Evolutionary conservation across 2,888 invertebrate species (phyloP).

Genomic region (Malachius bipustulatus): DNA sequence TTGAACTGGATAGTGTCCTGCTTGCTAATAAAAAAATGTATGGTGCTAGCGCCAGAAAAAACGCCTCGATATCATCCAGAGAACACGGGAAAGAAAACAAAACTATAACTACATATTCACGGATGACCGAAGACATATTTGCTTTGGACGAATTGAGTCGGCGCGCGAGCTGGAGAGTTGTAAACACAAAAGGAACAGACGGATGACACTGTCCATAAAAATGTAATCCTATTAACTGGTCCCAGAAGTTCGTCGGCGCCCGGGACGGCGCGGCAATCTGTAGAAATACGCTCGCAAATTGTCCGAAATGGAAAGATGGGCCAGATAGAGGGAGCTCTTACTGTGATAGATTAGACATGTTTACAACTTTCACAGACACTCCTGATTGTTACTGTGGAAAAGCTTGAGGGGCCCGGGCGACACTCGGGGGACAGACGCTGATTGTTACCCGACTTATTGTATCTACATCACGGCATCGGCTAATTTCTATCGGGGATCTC

Average conservation of each 20-base stretch:
- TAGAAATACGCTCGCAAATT: constrained; percentile 19
- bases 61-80: too few relatives aligned
- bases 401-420: too few relatives aligned
- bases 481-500: too few relatives aligned
- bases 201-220: constrained; percentile 37
- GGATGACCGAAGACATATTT: constrained; percentile 27
- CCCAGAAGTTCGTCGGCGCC: constrained; percentile 28
- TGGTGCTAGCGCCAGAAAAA: too few relatives aligned
- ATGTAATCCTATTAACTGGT: constrained; percentile 37
- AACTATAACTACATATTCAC: constrained; percentile 13
- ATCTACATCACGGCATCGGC: too few relatives aligned
- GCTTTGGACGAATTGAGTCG: constrained; percentile 26
- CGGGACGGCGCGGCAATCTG: constrained; percentile 21
- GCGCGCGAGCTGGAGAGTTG: too few relatives aligned
- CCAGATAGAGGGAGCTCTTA: constrained; percentile 21
- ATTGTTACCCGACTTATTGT: too few relatives aligned
- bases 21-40: too few relatives aligned
- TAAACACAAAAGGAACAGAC: constrained; percentile 33
- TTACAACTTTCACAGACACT: constrained; percentile 21
- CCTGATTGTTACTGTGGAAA: too few relatives aligned
- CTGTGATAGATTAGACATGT: constrained; percentile 27
- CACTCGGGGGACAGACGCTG: too few relatives aligned
- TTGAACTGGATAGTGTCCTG: too few relatives aligned
- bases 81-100: constrained; percentile 3
- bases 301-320: constrained; percentile 23